Evolutionary conservation across 2,888 invertebrate genomes (phyloP), one percentile per base, ranked within the genome.

Genomic region (Serrognathus titanus): DNA sequence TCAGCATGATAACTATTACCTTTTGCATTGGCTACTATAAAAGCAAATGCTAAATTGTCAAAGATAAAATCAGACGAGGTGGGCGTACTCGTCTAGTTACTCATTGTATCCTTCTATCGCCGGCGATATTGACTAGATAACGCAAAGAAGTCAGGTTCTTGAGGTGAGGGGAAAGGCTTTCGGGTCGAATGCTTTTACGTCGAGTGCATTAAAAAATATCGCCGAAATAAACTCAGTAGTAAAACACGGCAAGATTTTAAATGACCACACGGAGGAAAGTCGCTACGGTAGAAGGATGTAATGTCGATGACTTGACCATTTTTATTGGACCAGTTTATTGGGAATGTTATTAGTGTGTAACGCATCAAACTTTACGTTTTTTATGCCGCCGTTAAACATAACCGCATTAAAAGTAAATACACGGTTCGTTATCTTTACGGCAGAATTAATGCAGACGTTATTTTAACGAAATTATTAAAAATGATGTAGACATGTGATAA

Each of bases 221-320:
- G 53, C 45, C 59, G 63, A 62, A 66, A 66, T 64, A 66, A 66
- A 63, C 57, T 63, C 58, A 60, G 61, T 61, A 61, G 63, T 64
- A 63, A 64, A 50, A 59, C 57, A 59, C 52, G 55, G 49, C 55
- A 61, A 61, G 61, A 61, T 61, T 61, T 61, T 54, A 57, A 58
- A 63, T 61, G 62, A 63, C 57, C 61, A 61, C 61, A 63, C 55
- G 57, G 24, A 31, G 24, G 24, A 31, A 58, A 61, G 58, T 58
- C 59, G 58, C 50, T 59, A 41, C 51, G 59, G 61, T 61, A 55
- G 58, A 58, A 61, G 61, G 61, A 61, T 58, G 50, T 55, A 8
- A 38, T 59, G 59, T 57, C 59, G 62, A 60, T 61, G 61, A 61
- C 61, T 61, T 51, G 61, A 56, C 53, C 48, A 61, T 56, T 61